Evolutionary conservation across 2,797 vertebrate species (phyloP), one percentile per base, ranked within the genome.

Genomic region (Babyrousa celebensis): DNA sequence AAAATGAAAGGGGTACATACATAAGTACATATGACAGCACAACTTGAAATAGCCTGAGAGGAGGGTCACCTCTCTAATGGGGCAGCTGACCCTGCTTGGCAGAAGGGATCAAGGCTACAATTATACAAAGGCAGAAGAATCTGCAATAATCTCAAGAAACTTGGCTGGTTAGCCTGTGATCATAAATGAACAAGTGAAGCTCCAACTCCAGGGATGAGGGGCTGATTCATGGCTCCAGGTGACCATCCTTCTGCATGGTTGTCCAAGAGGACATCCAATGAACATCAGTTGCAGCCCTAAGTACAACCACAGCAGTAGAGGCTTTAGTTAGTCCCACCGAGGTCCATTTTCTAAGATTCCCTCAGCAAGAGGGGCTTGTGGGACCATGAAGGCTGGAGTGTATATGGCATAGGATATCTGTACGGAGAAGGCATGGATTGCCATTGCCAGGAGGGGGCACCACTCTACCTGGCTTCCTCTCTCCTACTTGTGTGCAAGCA

Each of bases 281-380:
- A 43, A 12, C 17, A 5, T 1, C 27, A 54, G 29, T 5, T 29
- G 20, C 4, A 54, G 29, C 43, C 29, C 29, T 32, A 29, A 58
- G 3, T 20, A 40, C 23, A 10, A 8, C 2, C 27, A 12, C 6
- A 29, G 6, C 14, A 18, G 36, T 0, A 2, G 2, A 14, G 2
- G 6, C 6, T 70, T 86, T 60, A 12, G 29, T 52, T 89, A 63
- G 10, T 75, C 1, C 14, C 16, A 32, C 6, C 17, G 5, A 15
- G 21, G 14, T 32, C 65, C 56, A 10, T 17, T 67, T 74, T 15
- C 32, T 29, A 63, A 74, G 29, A 84, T 79, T 58, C 10, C 11
- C 32, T 79, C 3, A 27, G 56, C 60, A 87, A 56, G 12, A 36
- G 12, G 14, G 8, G 10, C 4, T 7, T 23, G 36, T 3, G 17